These are phyloP conservation scores for Crotalus tigris DNA, from an alignment of 2,113 vertebrate genomes.

Conservation along the genomic window DNA sequence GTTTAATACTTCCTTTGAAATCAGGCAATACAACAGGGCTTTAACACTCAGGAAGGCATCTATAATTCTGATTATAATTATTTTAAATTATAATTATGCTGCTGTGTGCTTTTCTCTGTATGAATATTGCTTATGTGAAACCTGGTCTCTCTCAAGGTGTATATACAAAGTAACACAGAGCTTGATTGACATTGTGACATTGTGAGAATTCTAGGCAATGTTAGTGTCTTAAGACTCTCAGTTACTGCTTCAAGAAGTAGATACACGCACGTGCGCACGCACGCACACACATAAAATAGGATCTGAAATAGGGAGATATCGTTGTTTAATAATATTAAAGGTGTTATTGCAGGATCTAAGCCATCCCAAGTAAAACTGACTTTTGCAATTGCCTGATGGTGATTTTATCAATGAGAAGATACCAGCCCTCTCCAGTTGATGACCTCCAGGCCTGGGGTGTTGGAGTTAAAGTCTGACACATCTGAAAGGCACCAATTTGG, in stretches of 20 bases:
- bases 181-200: neutral
- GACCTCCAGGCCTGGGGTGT: neutral
- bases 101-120: neutral
- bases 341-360: neutral
- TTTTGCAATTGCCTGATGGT: too few relatives aligned
- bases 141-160: neutral
- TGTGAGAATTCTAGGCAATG: neutral
- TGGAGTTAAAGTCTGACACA: neutral
- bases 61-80: neutral
- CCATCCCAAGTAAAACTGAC: neutral
- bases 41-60: neutral
- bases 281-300: too few relatives aligned
- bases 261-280: neutral
- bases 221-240: neutral
- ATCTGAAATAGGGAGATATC: neutral
- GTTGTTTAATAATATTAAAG: neutral
- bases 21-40: neutral
- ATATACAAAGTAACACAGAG: neutral
- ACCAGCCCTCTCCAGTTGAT: neutral
- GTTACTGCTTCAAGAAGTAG: neutral
- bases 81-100: neutral
- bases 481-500: neutral
- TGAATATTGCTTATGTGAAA: neutral
- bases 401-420: neutral
- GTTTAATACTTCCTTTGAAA: neutral